A percentile compares a stretch with the other conserved stretches of the same genome.
phyloP scores from a whole-genome alignment of 2,797 vertebrate genomes.

The Macropus fuliginosus region DNA sequence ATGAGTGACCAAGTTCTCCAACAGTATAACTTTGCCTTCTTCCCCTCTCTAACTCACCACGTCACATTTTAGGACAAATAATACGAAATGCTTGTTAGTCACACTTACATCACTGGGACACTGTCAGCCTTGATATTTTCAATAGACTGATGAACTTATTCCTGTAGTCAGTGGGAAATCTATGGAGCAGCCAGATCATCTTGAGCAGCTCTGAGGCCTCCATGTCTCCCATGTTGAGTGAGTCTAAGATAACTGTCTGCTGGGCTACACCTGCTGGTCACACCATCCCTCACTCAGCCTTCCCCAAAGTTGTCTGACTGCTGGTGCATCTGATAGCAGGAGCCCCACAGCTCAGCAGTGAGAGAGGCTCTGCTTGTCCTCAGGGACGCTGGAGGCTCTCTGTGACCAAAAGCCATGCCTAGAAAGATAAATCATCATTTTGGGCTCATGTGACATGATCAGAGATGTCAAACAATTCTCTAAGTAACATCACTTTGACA shows the following conservation, averaged over 20 bases:
- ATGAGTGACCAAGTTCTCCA: not conserved
- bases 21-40: not conserved
- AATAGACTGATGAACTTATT: conserved; percentile 16
- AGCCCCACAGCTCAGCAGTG: conserved; percentile 5
- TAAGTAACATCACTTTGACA: conserved; percentile 52
- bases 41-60: not conserved
- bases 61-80: not conserved
- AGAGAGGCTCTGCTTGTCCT: not conserved
- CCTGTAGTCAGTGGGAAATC: not conserved
- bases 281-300: not conserved
- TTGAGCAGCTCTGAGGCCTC: conserved; percentile 6
- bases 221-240: not conserved
- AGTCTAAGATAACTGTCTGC: not conserved
- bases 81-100: not conserved
- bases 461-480: conserved; percentile 18
- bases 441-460: not conserved
- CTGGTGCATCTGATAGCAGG: not conserved
- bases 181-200: not conserved
- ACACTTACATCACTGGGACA: conserved; percentile 13
- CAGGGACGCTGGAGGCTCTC: not conserved
- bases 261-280: not conserved
- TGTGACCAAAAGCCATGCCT: not conserved
- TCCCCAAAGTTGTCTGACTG: conserved; percentile 30
- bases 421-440: not conserved
- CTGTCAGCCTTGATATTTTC: conserved; percentile 28